Evolutionary conservation across 1,140 invertebrate species (phyloP), one percentile per base, ranked within the genome.

Genomic region (Hydropsyche tenuis): DNA sequence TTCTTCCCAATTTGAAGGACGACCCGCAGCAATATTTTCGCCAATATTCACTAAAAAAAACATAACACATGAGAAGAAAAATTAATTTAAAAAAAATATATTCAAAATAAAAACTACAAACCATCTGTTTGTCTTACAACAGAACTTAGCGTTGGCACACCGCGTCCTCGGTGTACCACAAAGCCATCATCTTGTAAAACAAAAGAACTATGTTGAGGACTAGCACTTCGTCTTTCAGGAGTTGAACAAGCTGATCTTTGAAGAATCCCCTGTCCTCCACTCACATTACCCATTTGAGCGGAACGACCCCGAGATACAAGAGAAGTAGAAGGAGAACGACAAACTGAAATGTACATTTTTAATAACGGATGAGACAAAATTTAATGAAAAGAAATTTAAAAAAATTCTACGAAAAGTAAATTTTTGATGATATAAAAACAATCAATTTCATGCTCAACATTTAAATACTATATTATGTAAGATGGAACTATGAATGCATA

Each of bases 1-100:
- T 70, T 92, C 91, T 82, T 91, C 91, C 92, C 92, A 94, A 83
- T 93, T 92, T 78, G 92, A 94, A 45, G 93, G 94, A 81, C 90
- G 89, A 66, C 93, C 93, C 78, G 93, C 93, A 76, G 91, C 89
- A 80, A 87, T 80, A 84, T 84, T 86, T 84, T 88, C 80, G 73
- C 79, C 63, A 51, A 79, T 80, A 80, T 81, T 53, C n/a, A 12
- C 42, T 51, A 43, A 30, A 43, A n/a, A 42, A 73, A 42, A n/a
- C 60, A 18, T 27, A 30, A 69, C 16, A 43, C 45, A 66, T 22
- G 46, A 74, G 63, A 22, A 22, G 18, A 73, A 37, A 65, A 65
- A 69, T n/a, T n/a, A 2, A 14, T 48, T 18, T 5, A 20, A 53
- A 53, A 9, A 74, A 62, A 7, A 69, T 20, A 18, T 48, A 48